Evolutionary conservation across 2,797 vertebrate species (phyloP), one percentile per base, ranked within the genome.

Genomic region (Sorex maritimensis): DNA sequence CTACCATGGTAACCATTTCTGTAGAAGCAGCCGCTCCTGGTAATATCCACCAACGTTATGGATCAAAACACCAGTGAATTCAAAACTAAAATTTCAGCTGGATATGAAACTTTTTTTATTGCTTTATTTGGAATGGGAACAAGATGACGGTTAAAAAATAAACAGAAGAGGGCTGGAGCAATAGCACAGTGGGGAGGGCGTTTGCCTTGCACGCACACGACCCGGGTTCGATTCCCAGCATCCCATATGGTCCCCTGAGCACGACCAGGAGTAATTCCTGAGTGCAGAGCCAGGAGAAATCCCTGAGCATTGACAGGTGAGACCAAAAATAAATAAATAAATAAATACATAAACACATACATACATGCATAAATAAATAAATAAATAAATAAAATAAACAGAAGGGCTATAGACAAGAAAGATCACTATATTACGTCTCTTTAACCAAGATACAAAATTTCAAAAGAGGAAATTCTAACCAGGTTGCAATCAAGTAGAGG

Each of bases 71-170:
- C 3, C 73, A 80, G 13, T 28, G 72, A 13, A 44, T 69, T 92
- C 30, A 73, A 81, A 96, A 46, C 17, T 52, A 58, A 91, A 38
- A 85, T 74, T 75, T 75, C n/a, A 65, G 38, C 68, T 90, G 82
- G 13, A 55, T 55, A 55, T 14, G 11, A 88, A 41, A 86, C 26
- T 13, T 46, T 41, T 75, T 55, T 30, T 41, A 21, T n/a, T 34
- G 30, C 34, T 38, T 38, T 69, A 26, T 23, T 6, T 41, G 24
- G 28, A 6, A 41, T 17, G 24, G 38, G 23, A 11, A 5, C 21
- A 17, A 5, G 30, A 6, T 9, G 13, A 71, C 6, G 14, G 44
- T 38, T 75, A 67, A 69, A 19, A 17, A 88, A 69, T 72, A 44
- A 65, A 69, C 88, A 84, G 11, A 24, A 65, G 11, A 80, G 30